phyloP scores from a whole-genome alignment of 2,888 invertebrate genomes.

The Dicroscelio sp. region DNA sequence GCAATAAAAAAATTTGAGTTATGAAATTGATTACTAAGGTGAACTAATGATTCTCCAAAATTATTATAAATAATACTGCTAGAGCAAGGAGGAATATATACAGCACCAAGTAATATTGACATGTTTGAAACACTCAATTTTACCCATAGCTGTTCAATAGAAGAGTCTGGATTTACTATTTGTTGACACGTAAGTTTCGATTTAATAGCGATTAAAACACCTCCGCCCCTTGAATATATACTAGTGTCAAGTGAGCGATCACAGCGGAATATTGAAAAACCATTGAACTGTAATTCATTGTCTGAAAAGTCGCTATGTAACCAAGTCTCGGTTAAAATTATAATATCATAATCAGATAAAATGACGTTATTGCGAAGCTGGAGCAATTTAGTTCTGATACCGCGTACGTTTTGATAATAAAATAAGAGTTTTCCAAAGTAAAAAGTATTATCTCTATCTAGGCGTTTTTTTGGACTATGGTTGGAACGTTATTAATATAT shows the following conservation, averaged over 20 bases:
- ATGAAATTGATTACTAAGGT: neutral
- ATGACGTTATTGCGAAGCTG: neutral
- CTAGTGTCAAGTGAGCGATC: neutral
- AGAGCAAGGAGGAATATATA: constrained; percentile 18
- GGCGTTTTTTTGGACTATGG: neutral
- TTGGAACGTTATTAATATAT: neutral
- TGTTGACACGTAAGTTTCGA: neutral
- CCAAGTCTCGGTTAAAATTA: constrained; percentile 19
- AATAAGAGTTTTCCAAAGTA: neutral
- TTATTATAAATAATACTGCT: neutral
- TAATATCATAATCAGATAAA: neutral
- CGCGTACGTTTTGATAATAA: constrained; percentile 32
- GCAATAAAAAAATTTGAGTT: constrained; percentile 3
- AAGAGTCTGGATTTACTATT: neutral
- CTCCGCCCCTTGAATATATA: neutral
- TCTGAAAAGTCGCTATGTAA: neutral
- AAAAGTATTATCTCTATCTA: neutral
- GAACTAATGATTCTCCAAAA: neutral
- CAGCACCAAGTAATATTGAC: neutral
- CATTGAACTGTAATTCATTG: neutral
- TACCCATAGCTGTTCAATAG: neutral
- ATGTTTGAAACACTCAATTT: neutral
- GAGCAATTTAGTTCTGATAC: neutral
- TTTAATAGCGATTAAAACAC: constrained; percentile 7
- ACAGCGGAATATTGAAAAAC: neutral